Evolutionary conservation across 2,113 vertebrate genomes (phyloP).

Genomic region (Chionis minor): DNA sequence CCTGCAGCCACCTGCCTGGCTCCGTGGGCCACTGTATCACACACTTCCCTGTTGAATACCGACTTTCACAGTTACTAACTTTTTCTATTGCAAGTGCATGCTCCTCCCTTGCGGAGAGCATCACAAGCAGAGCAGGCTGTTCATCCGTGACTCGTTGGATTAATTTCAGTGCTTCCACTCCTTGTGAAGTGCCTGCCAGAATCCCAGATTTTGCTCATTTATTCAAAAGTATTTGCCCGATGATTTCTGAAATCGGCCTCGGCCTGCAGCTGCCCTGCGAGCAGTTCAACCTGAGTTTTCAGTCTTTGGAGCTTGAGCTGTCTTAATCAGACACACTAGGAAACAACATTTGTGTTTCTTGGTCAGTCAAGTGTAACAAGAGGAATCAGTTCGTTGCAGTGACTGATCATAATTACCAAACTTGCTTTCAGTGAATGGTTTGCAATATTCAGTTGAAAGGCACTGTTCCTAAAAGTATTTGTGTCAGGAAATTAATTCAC

Average conservation of each 20-base stretch:
- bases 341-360: conserved; percentile 2
- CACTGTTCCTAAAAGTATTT: not conserved
- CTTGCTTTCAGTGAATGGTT: not conserved
- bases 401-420: conserved; percentile 1
- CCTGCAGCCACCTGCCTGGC: not conserved
- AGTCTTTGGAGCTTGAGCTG: not conserved
- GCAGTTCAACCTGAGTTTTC: not conserved
- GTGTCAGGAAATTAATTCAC: not conserved
- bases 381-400: not conserved
- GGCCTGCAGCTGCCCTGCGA: not conserved
- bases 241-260: not conserved
- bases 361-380: not conserved
- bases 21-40: not conserved
- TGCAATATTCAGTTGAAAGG: not conserved
- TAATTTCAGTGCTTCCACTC: not conserved
- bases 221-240: not conserved
- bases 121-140: not conserved
- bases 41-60: not conserved
- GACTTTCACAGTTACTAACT: not conserved
- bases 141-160: not conserved
- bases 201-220: not conserved
- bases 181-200: not conserved
- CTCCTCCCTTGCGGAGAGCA: not conserved
- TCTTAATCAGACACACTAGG: not conserved
- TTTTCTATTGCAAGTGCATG: not conserved